Base-by-base conservation (phyloP, 2,888 invertebrate species). In the Philereme transversata region DNA sequence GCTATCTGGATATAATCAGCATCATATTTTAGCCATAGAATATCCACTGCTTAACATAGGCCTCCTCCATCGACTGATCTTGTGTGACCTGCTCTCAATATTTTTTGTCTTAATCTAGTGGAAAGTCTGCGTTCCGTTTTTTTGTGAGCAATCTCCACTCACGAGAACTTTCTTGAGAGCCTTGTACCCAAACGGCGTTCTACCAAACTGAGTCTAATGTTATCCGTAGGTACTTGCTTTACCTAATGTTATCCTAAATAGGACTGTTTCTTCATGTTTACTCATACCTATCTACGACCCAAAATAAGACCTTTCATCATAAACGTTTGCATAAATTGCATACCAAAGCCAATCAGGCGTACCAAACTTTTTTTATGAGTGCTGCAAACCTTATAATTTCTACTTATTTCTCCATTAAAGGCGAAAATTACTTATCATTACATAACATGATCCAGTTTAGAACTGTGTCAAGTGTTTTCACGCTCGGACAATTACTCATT, bases 381-480 rank as follows among this genome's bases (percentile, higher is more conserved):
- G 49, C 56, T 49, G 11, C 5, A 38, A 47, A 5, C 10, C 34
- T 48, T 35, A 48, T 50, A 57, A 54, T 47, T 54, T 47, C 10
- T 57, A 50, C 41, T 34, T 57, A 53, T 57, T 62, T 57, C 49
- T 44, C 48, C 49, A 61, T 57, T 36, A 47, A 48, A 34, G 51
- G 51, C 40, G 33, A 54, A 48, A 53, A 62, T 53, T 47, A 53
- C 50, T 41, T 51, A 34, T 52, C 11, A 49, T 61, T 55, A 51
- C 47, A 61, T 66, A 55, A 62, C 64, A 62, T 62, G 55, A 51
- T 54, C 57, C 47, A 57, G 59, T 64, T 61, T 38, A 10, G 38
- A 66, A 61, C 61, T 50, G 59, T 65, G 68, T 67, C 64, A 64
- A 60, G 10, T 40, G 43, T 44, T 65, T 58, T 61, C 52, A 63